These are phyloP conservation scores for Lysandra bellargus DNA, from an alignment of 2,888 invertebrate genomes.

Conservation along the genomic window DNA sequence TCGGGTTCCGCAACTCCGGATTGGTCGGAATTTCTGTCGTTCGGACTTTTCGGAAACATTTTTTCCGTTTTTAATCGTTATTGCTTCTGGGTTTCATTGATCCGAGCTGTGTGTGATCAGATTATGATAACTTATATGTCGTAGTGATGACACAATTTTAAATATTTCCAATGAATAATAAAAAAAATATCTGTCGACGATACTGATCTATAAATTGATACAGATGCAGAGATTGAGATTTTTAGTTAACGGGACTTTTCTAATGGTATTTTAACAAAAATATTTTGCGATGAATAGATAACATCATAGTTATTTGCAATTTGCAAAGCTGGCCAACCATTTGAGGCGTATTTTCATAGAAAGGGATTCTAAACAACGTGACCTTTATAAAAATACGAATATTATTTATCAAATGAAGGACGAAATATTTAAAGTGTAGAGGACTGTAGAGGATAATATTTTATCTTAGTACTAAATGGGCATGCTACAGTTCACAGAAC, in stretches of 20 bases:
- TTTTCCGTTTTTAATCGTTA: slow-evolving; percentile 32
- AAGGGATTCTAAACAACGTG: too few species aligned
- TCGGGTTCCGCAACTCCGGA: slow-evolving; percentile 49
- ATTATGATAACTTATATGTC: slow-evolving; percentile 27
- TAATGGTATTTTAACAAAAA: not conserved
- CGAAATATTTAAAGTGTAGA: not conserved
- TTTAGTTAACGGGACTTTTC: not conserved
- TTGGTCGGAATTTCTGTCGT: slow-evolving; percentile 35
- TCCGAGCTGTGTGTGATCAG: slow-evolving; percentile 8
- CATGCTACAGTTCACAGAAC: slow-evolving; percentile 41
- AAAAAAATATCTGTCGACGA: not conserved
- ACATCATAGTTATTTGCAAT: too few species aligned
- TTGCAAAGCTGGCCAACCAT: too few species aligned
- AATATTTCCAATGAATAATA: not conserved
- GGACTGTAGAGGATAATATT: not conserved
- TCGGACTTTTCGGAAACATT: slow-evolving; percentile 29
- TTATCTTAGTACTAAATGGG: not conserved
- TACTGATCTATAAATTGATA: not conserved
- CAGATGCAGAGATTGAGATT: not conserved
- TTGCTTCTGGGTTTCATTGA: slow-evolving; percentile 31
- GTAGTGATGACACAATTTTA: not conserved
- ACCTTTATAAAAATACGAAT: too few species aligned
- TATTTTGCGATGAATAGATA: too few species aligned
- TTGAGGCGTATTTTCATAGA: too few species aligned
- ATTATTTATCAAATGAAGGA: not conserved